Percentiles rank a stretch among this genome's conserved stretches.
Evolutionary conservation across 2,113 vertebrate genomes (phyloP).

Genomic region (Rhinoderma darwinii): DNA sequence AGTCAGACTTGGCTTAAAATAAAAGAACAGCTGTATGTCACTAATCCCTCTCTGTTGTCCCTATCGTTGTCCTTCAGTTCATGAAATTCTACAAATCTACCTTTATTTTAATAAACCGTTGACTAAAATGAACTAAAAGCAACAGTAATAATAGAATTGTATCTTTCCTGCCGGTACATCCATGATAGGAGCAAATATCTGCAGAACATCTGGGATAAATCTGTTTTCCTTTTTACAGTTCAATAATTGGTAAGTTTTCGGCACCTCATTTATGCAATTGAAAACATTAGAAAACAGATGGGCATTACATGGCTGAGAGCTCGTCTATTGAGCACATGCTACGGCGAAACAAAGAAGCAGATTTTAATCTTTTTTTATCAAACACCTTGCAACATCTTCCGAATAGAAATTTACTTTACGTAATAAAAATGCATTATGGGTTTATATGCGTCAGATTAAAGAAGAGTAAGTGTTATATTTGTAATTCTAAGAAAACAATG

Average conservation of each 20-base stretch:
- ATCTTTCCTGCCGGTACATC: not conserved
- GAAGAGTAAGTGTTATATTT: constrained; percentile 13
- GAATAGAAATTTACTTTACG: not conserved
- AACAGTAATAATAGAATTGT: constrained; percentile 14
- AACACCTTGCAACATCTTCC: constrained; percentile 56
- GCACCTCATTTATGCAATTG: constrained; percentile 58
- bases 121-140: constrained; percentile 20
- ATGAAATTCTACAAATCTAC: not conserved
- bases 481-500: not conserved
- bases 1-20: not conserved
- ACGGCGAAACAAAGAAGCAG: constrained; percentile 50
- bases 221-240: constrained; percentile 57
- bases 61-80: not conserved
- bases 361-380: constrained; percentile 58
- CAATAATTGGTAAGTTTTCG: constrained; percentile 57
- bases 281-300: constrained; percentile 59
- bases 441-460: constrained; percentile 22
- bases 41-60: constrained; percentile 2
- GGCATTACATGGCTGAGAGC: constrained; percentile 51
- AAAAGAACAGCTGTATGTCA: not conserved
- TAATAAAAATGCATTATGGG: constrained; percentile 25
- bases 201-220: constrained; percentile 55
- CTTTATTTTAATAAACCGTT: constrained; percentile 2
- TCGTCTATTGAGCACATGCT: constrained; percentile 54
- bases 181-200: not conserved